Percentiles rank a stretch among this genome's conserved stretches.
Evolutionary conservation across 92 coral and sea anemone genomes (phyloP).

Genomic region (Montipora capitata): DNA sequence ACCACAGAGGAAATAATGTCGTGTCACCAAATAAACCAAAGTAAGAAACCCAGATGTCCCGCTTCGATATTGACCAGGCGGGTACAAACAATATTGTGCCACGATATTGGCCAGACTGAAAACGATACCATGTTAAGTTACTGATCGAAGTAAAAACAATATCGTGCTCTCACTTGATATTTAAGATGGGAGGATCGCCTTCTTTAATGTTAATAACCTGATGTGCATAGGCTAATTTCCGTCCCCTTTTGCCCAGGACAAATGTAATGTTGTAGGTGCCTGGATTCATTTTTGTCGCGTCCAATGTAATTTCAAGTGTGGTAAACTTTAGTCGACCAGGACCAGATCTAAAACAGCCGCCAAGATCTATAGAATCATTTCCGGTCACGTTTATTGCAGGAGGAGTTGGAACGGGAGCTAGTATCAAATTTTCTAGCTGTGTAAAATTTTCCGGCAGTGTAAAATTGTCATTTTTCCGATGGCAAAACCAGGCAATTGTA

Average conservation of each 20-base stretch:
- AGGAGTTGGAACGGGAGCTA: slow-evolving; percentile 34
- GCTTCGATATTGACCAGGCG: too few relatives aligned
- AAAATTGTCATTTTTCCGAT: slow-evolving; percentile 35
- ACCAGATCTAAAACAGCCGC: slow-evolving; percentile 80
- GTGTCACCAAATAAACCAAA: too few relatives aligned
- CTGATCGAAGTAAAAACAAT: too few relatives aligned
- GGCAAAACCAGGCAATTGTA: slow-evolving; percentile 73
- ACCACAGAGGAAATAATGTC: too few relatives aligned
- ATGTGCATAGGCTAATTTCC: neutral
- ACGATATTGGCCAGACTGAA: too few relatives aligned
- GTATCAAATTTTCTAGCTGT: slow-evolving; percentile 51
- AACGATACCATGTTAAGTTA: too few relatives aligned
- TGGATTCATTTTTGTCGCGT: slow-evolving; percentile 58
- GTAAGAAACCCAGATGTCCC: too few relatives aligned
- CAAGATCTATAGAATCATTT: slow-evolving; percentile 15
- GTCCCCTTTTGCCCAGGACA: slow-evolving; percentile 33
- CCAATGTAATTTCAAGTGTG: neutral
- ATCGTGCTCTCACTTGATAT: slow-evolving; percentile 53
- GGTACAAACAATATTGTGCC: too few relatives aligned
- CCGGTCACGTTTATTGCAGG: slow-evolving; percentile 13
- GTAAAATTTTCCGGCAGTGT: slow-evolving; percentile 36
- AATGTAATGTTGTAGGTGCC: slow-evolving; percentile 55
- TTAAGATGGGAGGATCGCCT: slow-evolving; percentile 79
- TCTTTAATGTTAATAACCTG: slow-evolving; percentile 17
- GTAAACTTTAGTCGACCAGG: slow-evolving; percentile 68